Percentiles rank a stretch among this genome's conserved stretches.
phyloP scores from a whole-genome alignment of 2,113 vertebrate species.

The Ammodytes dubius region DNA sequence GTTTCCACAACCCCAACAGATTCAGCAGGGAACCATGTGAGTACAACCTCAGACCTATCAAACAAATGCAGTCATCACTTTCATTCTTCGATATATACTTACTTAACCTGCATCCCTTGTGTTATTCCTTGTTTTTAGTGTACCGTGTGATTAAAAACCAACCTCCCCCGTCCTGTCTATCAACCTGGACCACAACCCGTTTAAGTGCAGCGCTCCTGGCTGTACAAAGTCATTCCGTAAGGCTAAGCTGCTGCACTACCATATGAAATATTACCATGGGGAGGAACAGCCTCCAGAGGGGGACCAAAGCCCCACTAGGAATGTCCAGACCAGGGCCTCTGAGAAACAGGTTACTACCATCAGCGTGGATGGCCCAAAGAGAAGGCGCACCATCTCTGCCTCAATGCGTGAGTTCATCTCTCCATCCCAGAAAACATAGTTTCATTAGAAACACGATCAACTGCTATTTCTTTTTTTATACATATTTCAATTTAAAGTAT shows the following conservation, averaged over 20 bases:
- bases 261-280: slow-evolving; percentile 98
- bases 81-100: neutral
- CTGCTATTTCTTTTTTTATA: neutral
- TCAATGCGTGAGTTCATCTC: slow-evolving; percentile 89
- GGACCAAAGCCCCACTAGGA: slow-evolving; percentile 86
- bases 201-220: slow-evolving; percentile 94
- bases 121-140: slow-evolving; percentile 80
- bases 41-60: slow-evolving; percentile 36
- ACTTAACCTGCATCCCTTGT: neutral
- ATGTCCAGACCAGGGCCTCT: slow-evolving; percentile 89
- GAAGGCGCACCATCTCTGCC: slow-evolving; percentile 89
- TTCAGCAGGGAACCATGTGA: slow-evolving; percentile 89
- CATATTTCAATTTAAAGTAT: too few relatives aligned
- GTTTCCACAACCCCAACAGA: slow-evolving; percentile 86
- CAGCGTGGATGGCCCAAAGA: slow-evolving; percentile 86
- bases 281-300: slow-evolving; percentile 89
- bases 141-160: slow-evolving; percentile 91
- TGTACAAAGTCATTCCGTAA: slow-evolving; percentile 97
- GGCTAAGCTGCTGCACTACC: slow-evolving; percentile 96
- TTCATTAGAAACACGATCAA: neutral
- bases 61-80: neutral
- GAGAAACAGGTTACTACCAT: slow-evolving; percentile 82
- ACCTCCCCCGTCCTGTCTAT: slow-evolving; percentile 86
- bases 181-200: slow-evolving; percentile 94
- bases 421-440: neutral